Base-by-base conservation (phyloP, 2,797 vertebrate species). In the Darevskia mixta region DNA sequence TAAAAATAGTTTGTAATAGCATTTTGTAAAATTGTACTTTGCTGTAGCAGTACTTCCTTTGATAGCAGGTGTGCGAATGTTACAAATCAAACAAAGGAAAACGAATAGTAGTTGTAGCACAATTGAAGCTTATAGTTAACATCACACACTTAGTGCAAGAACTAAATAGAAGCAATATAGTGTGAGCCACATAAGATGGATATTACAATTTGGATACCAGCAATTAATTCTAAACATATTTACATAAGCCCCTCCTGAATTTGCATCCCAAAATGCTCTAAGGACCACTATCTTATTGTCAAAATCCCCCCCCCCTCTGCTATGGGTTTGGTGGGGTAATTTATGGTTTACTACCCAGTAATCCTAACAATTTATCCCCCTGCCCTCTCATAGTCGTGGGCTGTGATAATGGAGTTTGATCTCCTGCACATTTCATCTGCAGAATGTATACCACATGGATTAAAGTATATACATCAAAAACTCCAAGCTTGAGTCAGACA, bases 181-280 rank as follows among this genome's bases (percentile, higher is more conserved):
- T 79, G 35, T 61, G 20, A 79, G 83, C 43, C 66, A 38, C 64
- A 79, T 79, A 25, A 64, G 38, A 64, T 20, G 4, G 17, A 32
- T 81, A 58, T 72, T 81, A 88, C 69, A 83, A 18, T 41, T 71
- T 55, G 18, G 45, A 78, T 45, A 41, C 43, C 45, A 55, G 25
- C 10, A 38, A 9, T 67, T 64, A 64, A 45, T 87, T 29, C 18
- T 75, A 87, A 87, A 87, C 29, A 61, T 72, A 77, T 82, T 82
- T 82, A 55, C 8, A 29, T 75, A 66, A 66, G 58, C 13, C 29
- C 55, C 13, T 32, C 15, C 1, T 85, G 58, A 77, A 78, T 73
- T 35, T 66, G 29, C 61, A 76, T 76, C 32, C 69, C 25, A 77
- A 77, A 66, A 77, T 32, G 3, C 45, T 5, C 41, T 13, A 85